Evolutionary conservation across 1,140 invertebrate species (phyloP), one percentile per base, ranked within the genome.

Genomic region (Drosophila ironensis): DNA sequence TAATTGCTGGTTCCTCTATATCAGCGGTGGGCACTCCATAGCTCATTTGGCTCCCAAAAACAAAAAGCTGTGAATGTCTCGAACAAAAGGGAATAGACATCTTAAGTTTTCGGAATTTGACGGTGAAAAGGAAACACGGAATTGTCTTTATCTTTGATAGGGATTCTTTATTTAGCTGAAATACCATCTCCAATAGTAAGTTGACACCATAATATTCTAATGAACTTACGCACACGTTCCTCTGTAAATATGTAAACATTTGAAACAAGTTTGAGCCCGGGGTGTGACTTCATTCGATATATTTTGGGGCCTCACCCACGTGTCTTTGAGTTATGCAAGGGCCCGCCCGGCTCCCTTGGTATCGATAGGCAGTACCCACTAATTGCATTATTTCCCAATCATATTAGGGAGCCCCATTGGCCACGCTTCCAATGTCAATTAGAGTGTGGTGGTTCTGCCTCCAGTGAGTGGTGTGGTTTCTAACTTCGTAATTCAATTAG

Each of bases 401-500:
- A 70, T 70, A 70, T 70, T 70, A 70, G 40, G n/a, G n/a, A 45
- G 27, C 24, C 16, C 20, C 44, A 70, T 70, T 70, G 46, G 53
- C 25, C 53, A 45, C 37, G 53, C 64, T 69, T 33, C 45, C 53
- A 70, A 70, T 59, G 64, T 59, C 67, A 70, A 69, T 70, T 69
- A 70, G 41, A 69, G 35, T 40, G 19, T 64, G n/a, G n/a, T n/a
- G n/a, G n/a, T n/a, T n/a, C n/a, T n/a, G n/a, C n/a, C n/a, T n/a
- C n/a, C n/a, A n/a, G n/a, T n/a, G n/a, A n/a, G n/a, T n/a, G n/a
- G n/a, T n/a, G 68, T 66, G 12, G 22, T 28, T 52, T 28, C 30
- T 45, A 16, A 12, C 14, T 22, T 30, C 40, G 35, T 82, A 82
- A 82, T 84, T 82, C 68, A 82, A 82, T 82, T 84, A 84, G 78